Conservation (phyloP, 2,888 invertebrate genomes). For the Lepidonotus clava region DNA sequence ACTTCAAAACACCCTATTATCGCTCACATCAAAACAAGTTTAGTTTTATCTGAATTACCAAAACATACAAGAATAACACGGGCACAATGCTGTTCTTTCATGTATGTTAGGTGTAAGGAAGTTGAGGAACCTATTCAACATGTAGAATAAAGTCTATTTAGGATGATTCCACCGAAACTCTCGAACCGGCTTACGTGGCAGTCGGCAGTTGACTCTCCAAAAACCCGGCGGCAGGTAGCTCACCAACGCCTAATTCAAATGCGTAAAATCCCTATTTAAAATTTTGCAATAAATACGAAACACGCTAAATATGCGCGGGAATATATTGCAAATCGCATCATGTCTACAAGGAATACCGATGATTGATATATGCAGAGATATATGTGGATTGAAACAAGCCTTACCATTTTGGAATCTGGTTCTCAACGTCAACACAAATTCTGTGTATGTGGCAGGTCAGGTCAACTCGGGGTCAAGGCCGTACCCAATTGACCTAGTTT, state of each 20-base stretch:
- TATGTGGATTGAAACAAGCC: background rate
- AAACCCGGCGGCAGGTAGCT: background rate
- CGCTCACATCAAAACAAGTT: no score
- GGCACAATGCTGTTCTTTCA: no score
- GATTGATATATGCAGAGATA: background rate
- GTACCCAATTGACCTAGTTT: background rate
- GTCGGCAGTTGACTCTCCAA: background rate
- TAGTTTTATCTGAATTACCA: no score
- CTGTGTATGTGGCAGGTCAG: slow-evolving; percentile 36
- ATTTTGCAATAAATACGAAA: no score
- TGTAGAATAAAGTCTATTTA: background rate
- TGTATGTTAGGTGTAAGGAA: no score
- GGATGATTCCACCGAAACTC: background rate
- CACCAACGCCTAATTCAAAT: background rate
- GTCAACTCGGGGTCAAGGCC: slow-evolving; percentile 32
- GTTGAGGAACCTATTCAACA: no score
- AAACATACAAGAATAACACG: no score
- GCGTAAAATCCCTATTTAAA: background rate
- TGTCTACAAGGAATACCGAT: background rate
- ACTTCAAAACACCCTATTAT: background rate
- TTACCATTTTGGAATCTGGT: slow-evolving; percentile 9
- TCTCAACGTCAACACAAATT: background rate
- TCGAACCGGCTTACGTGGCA: slow-evolving; percentile 44
- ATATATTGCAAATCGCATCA: no score
- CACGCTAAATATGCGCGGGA: no score